Evolutionary conservation across 2,888 invertebrate species (phyloP).

Genomic region (Lottia scabra): DNA sequence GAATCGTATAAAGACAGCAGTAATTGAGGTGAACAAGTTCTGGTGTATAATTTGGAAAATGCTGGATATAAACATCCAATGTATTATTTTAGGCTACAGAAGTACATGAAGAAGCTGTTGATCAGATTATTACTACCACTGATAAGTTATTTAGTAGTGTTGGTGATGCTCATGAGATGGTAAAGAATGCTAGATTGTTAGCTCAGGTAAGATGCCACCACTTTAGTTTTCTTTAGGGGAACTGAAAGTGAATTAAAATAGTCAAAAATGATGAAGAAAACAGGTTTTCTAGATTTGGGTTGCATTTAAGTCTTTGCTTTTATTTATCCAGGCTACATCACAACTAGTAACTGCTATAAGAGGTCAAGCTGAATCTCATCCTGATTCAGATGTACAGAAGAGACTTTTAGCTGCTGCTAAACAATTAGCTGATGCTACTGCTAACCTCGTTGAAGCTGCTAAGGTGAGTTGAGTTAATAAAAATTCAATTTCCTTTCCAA

Average conservation of each 20-base stretch:
- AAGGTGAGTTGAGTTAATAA: conserved; percentile 70
- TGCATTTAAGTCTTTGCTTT: too few relatives aligned
- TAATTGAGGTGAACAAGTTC: too few relatives aligned
- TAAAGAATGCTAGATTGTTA: conserved; percentile 88
- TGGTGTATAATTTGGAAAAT: too few relatives aligned
- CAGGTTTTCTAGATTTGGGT: too few relatives aligned
- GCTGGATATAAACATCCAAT: too few relatives aligned
- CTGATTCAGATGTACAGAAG: conserved; percentile 89
- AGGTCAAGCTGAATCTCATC: conserved; percentile 89
- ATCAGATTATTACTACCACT: conserved; percentile 89
- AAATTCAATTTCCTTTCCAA: background rate
- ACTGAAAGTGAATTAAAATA: too few relatives aligned
- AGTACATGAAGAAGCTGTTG: conserved; percentile 83
- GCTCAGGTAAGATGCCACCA: conserved; percentile 75
- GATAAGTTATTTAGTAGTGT: conserved; percentile 86
- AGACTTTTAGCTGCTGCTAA: conserved; percentile 94
- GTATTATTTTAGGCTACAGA: conserved; percentile 44
- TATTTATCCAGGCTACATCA: conserved; percentile 79
- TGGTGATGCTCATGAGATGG: conserved; percentile 94
- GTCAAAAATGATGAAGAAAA: too few relatives aligned
- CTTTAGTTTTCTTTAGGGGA: background rate
- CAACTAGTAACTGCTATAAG: conserved; percentile 94
- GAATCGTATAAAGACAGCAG: too few relatives aligned
- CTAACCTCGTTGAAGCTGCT: conserved; percentile 96
- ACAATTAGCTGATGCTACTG: conserved; percentile 92